phyloP scores from a whole-genome alignment of 2,888 invertebrate genomes.

The Platynereis dumerilii region DNA sequence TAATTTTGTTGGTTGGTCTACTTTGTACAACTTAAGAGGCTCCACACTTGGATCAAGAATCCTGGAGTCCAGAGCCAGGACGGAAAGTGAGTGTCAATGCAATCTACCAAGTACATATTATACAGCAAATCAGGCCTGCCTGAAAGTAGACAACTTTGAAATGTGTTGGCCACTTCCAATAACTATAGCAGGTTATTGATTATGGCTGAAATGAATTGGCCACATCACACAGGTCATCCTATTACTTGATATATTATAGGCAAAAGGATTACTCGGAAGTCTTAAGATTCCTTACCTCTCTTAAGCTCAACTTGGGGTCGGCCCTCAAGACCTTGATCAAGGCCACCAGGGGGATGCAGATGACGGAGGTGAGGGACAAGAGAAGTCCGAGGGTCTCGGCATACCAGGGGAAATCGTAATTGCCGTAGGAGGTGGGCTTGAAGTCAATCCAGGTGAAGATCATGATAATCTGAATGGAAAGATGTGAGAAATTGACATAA shows the following conservation, averaged over 20 bases:
- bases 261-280: background rate
- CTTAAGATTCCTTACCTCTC: constrained; percentile 9
- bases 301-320: constrained; percentile 9
- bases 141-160: no score
- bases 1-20: no score
- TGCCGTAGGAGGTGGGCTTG: constrained; percentile 71
- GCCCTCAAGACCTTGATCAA: constrained; percentile 62
- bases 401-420: constrained; percentile 74
- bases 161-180: no score
- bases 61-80: no score
- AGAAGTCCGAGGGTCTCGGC: constrained; percentile 76
- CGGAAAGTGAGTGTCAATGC: no score
- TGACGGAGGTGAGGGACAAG: constrained; percentile 74
- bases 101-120: no score
- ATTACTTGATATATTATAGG: background rate
- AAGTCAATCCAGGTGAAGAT: constrained; percentile 76
- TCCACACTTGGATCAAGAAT: no score
- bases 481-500: background rate
- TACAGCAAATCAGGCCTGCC: no score
- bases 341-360: constrained; percentile 74
- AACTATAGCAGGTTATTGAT: no score
- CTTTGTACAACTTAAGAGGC: no score
- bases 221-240: no score
- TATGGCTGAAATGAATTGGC: no score
- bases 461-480: constrained; percentile 72